Percentiles rank a stretch among this genome's conserved stretches.
These are phyloP conservation scores for Sarcophaga bullata DNA, from an alignment of 1,140 invertebrate genomes.

Conservation along the genomic window DNA sequence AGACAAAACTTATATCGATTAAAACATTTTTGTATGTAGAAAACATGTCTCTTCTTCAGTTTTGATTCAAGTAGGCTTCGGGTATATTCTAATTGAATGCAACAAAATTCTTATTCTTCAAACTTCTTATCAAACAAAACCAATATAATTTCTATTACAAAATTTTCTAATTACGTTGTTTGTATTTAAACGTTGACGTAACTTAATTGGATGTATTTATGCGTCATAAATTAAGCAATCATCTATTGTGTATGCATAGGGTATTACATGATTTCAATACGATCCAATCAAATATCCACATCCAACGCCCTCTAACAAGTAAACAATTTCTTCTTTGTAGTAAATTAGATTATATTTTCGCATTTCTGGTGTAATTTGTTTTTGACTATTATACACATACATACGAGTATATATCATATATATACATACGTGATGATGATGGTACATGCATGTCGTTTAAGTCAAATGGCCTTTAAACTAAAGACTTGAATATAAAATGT, in stretches of 20 bases:
- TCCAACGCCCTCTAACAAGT: not conserved
- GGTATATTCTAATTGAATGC: no score
- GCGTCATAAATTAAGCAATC: no score
- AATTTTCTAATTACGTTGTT: no score
- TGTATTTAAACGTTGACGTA: no score
- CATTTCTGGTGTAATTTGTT: slow-evolving; percentile 34
- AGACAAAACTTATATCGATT: no score
- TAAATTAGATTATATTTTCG: slow-evolving; percentile 19
- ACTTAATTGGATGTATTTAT: no score
- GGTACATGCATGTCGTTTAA: not conserved
- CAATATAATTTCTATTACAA: no score
- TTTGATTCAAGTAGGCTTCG: no score
- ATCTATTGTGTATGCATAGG: not conserved
- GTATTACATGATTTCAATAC: not conserved
- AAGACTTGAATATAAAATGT: slow-evolving; percentile 17
- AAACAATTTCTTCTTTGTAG: not conserved
- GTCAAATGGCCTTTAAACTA: slow-evolving; percentile 25
- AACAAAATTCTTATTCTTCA: no score
- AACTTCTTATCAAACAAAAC: no score
- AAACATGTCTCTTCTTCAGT: no score
- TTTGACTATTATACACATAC: not conserved
- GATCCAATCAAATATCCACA: not conserved
- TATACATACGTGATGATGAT: not conserved
- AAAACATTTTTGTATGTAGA: no score
- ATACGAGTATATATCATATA: not conserved